Conservation (phyloP, 1,140 invertebrate genomes). For the Nasonia giraulti region DNA sequence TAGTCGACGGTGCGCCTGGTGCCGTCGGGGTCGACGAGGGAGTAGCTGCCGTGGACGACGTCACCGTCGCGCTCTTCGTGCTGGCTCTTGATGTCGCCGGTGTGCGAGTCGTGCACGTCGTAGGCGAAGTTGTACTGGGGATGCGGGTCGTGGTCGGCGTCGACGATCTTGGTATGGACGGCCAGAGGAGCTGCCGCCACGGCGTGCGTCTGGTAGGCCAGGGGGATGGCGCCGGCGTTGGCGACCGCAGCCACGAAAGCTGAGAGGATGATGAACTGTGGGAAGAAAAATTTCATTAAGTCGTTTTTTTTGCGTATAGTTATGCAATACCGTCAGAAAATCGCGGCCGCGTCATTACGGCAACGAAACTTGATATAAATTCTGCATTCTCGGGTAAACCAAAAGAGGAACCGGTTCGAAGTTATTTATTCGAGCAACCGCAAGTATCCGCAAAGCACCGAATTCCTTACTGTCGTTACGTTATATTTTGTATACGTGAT, state of each 20-base stretch:
- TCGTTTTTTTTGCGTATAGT: no score
- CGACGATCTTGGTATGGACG: conserved; percentile 55
- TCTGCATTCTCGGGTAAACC: no score
- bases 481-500: not conserved
- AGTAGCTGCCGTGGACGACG: conserved; percentile 75
- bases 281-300: conserved; percentile 31
- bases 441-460: no score
- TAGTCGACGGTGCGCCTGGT: conserved; percentile 76
- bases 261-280: conserved; percentile 69
- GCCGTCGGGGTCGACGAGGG: conserved; percentile 76
- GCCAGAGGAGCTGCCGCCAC: conserved; percentile 53
- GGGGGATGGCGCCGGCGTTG: conserved; percentile 66
- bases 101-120: conserved; percentile 74
- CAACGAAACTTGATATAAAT: not conserved
- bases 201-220: conserved; percentile 57
- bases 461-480: not conserved
- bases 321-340: no score
- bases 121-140: conserved; percentile 76
- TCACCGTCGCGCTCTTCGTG: conserved; percentile 75
- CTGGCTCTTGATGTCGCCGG: conserved; percentile 75
- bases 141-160: conserved; percentile 69
- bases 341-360: no score
- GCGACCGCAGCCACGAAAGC: conserved; percentile 70
- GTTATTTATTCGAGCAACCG: not conserved
- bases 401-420: not conserved